Evolutionary conservation across 2,888 invertebrate genomes (phyloP).

Genomic region (Norana najaformis): DNA sequence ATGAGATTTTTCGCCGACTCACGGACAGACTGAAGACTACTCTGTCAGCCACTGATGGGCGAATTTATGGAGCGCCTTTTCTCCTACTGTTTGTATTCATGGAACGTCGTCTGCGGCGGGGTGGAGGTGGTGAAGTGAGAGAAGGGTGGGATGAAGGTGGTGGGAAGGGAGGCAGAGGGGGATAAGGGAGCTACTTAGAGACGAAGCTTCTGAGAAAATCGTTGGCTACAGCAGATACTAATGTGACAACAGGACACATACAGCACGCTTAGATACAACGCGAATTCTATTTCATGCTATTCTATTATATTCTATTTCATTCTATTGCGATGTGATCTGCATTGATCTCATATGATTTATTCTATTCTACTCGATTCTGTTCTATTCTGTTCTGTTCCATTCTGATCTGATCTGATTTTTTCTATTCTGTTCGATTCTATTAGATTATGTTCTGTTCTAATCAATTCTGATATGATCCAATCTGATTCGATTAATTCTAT

Average conservation of each 20-base stretch:
- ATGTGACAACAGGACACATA: neutral
- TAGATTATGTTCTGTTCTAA: neutral
- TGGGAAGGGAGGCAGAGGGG: neutral
- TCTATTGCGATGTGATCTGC: neutral
- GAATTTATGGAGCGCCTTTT: slow-evolving; percentile 23
- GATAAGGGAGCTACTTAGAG: neutral
- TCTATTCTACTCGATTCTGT: neutral
- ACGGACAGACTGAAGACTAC: neutral
- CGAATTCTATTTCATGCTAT: neutral
- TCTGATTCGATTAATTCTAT: too few relatives aligned
- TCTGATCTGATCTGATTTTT: neutral
- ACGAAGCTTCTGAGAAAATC: neutral
- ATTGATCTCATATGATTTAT: neutral
- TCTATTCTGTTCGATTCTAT: neutral
- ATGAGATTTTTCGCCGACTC: slow-evolving; percentile 1
- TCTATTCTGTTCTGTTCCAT: neutral
- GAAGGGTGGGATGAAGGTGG: neutral
- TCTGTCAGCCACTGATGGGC: slow-evolving; percentile 9
- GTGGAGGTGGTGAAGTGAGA: neutral
- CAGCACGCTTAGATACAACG: neutral
- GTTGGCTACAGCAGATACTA: neutral
- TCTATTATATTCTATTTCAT: neutral
- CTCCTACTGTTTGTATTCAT: slow-evolving; percentile 23
- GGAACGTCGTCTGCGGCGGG: neutral
- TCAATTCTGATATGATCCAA: too few relatives aligned